Conservation (phyloP, 2,888 invertebrate species). For the Hirtodrosophila duncani region DNA sequence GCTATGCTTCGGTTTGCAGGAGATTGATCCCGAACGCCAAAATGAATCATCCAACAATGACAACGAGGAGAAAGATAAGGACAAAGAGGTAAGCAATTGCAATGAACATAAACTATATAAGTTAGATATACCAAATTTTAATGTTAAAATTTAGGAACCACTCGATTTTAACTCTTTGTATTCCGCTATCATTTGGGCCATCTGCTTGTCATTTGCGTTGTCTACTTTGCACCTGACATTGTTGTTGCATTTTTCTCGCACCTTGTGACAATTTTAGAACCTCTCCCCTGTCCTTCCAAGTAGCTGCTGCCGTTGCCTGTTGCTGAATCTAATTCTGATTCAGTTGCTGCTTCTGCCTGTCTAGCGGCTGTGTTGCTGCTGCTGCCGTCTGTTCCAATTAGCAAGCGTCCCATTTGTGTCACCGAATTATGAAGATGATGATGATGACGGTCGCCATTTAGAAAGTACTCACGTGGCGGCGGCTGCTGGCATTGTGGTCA, state of each 20-base stretch:
- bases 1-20: conserved; percentile 78
- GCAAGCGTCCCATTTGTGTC: conserved; percentile 47
- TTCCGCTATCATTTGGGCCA: conserved; percentile 17
- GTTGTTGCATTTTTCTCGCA: conserved; percentile 20
- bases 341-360: neutral
- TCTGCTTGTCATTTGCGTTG: conserved; percentile 6
- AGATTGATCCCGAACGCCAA: conserved; percentile 85
- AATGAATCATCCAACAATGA: conserved; percentile 78
- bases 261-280: conserved; percentile 47
- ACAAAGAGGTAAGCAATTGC: conserved; percentile 54
- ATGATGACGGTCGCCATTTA: conserved; percentile 59
- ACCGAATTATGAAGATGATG: conserved; percentile 60
- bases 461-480: conserved; percentile 43
- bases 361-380: conserved; percentile 2
- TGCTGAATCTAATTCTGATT: too few species aligned
- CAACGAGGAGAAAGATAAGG: conserved; percentile 79
- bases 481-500: conserved; percentile 62
- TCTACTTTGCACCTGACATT: conserved; percentile 16
- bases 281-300: conserved; percentile 51
- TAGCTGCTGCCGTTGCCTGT: conserved; percentile 32
- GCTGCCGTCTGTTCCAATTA: conserved; percentile 69
- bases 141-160: neutral
- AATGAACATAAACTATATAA: neutral
- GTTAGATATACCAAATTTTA: conserved; percentile 2
- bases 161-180: too few species aligned